These are phyloP conservation scores for Ptilorrhoa leucosticta DNA, from an alignment of 2,113 vertebrate species.

Conservation along the genomic window DNA sequence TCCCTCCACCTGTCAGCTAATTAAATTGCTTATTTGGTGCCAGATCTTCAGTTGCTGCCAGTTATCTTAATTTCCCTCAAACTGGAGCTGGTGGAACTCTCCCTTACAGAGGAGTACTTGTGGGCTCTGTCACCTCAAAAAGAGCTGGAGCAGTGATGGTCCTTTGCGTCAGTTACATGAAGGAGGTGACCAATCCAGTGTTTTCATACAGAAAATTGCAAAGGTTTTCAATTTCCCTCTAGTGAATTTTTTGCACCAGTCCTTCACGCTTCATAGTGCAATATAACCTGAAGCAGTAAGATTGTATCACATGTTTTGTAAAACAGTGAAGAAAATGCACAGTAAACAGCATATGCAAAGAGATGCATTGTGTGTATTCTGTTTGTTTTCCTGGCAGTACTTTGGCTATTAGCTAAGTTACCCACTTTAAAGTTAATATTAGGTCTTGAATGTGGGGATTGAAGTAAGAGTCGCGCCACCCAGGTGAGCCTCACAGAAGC, in stretches of 20 bases:
- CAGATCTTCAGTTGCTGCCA: background rate
- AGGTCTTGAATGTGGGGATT: background rate
- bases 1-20: background rate
- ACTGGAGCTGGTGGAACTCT: background rate
- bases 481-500: background rate
- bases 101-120: background rate
- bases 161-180: background rate
- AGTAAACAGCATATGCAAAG: background rate
- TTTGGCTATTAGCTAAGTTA: background rate
- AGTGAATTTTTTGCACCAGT: background rate
- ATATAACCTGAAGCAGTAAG: background rate
- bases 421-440: background rate
- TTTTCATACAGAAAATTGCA: background rate
- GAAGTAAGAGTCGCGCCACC: background rate
- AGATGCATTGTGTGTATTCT: background rate
- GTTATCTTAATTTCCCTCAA: background rate
- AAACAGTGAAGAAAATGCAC: background rate
- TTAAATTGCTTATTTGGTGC: background rate
- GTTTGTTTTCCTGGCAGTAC: background rate
- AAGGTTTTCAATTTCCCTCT: background rate
- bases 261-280: background rate
- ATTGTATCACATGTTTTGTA: background rate
- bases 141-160: background rate
- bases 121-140: background rate
- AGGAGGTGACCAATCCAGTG: background rate